Evolutionary conservation across 2,888 invertebrate genomes (phyloP).

Genomic region (Apamea crenata): DNA sequence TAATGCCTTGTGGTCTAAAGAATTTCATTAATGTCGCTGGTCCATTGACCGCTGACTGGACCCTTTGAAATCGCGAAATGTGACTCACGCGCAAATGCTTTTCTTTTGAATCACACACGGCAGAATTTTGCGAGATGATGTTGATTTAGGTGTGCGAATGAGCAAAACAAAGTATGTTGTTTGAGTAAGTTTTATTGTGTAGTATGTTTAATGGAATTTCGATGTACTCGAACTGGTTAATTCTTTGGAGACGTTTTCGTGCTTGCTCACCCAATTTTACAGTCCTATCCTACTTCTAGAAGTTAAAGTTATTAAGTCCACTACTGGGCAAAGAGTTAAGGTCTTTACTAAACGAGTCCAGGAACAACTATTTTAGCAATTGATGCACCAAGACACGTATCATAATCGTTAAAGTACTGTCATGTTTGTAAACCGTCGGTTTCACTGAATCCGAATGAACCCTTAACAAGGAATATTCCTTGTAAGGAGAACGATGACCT

Average conservation of each 20-base stretch:
- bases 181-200: conserved; percentile 13
- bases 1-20: conserved; percentile 37
- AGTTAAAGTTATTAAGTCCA: not conserved
- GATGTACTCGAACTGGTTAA: not conserved
- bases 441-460: conserved; percentile 60
- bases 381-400: conserved; percentile 31
- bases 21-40: conserved; percentile 65
- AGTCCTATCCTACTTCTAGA: not conserved
- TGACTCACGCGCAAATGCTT: conserved; percentile 82
- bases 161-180: conserved; percentile 43
- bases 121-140: conserved; percentile 54
- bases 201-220: conserved; percentile 16
- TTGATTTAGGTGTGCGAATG: conserved; percentile 41
- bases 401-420: conserved; percentile 12
- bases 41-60: conserved; percentile 72
- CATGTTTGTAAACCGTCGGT: conserved; percentile 54
- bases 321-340: not conserved
- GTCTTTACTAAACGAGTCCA: not conserved
- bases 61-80: conserved; percentile 76
- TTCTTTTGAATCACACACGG: conserved; percentile 79
- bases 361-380: not conserved
- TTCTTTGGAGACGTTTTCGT: not conserved
- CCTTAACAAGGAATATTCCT: conserved; percentile 51
- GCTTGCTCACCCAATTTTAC: not conserved
- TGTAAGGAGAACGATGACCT: conserved; percentile 64